A percentile compares a stretch with the other conserved stretches of the same genome.
phyloP scores from a whole-genome alignment of 2,113 vertebrate genomes.

The Onychorhynchus coronatus region DNA sequence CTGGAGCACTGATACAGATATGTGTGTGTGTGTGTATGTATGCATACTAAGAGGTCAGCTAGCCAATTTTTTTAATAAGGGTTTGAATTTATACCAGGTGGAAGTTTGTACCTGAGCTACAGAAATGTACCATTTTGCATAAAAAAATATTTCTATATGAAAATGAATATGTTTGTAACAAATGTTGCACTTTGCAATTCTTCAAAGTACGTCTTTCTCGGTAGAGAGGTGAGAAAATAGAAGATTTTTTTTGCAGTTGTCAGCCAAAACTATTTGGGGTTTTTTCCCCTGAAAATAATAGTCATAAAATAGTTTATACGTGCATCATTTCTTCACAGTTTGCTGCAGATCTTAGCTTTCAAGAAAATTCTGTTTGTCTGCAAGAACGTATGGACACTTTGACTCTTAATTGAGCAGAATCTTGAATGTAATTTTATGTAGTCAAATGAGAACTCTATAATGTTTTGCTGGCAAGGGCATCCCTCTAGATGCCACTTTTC shows the following conservation, averaged over 20 bases:
- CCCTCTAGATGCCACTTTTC: neutral
- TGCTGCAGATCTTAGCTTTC: neutral
- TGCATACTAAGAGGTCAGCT: neutral
- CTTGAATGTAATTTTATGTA: neutral
- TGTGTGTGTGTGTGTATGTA: neutral
- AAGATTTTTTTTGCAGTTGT: neutral
- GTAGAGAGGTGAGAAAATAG: neutral
- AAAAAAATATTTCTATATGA: neutral
- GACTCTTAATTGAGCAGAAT: neutral
- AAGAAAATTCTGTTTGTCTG: neutral
- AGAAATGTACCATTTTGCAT: neutral
- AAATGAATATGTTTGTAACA: neutral
- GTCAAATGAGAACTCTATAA: neutral
- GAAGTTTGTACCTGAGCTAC: neutral
- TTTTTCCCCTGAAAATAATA: neutral
- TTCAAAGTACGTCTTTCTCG: neutral
- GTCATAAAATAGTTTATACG: neutral
- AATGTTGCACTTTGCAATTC: neutral
- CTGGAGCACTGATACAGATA: neutral
- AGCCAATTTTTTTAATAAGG: neutral
- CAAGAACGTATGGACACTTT: neutral
- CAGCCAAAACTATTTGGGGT: neutral
- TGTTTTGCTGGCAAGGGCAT: neutral
- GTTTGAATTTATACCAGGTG: neutral
- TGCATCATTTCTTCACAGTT: neutral